Percentiles rank a stretch among this genome's conserved stretches.
Conservation (phyloP, 2,797 vertebrate genomes). For the Pantherophis vulpinus region DNA sequence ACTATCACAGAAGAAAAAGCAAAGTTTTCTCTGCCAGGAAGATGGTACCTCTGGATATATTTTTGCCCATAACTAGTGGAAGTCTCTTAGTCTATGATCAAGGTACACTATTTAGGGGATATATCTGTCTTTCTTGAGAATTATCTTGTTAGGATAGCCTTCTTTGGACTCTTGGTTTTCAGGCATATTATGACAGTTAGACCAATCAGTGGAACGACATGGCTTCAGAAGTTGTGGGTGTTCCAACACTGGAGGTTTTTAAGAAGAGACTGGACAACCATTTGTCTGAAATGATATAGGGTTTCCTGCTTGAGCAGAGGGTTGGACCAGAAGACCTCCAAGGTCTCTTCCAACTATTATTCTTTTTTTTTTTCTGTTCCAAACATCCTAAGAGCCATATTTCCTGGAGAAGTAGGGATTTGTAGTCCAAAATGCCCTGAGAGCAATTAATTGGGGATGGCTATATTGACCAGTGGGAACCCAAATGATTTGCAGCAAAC, state of each 20-base stretch:
- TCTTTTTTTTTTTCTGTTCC: neutral
- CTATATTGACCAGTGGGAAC: neutral
- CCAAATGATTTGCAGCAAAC: neutral
- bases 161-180: neutral
- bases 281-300: neutral
- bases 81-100: slow-evolving; percentile 82
- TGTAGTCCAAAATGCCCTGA: neutral
- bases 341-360: neutral
- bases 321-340: neutral
- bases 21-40: slow-evolving; percentile 54
- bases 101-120: slow-evolving; percentile 67
- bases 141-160: neutral
- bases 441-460: neutral
- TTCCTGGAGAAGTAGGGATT: neutral
- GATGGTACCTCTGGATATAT: neutral
- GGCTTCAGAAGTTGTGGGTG: neutral
- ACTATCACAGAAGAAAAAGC: slow-evolving; percentile 69
- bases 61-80: slow-evolving; percentile 76
- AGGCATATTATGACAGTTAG: neutral
- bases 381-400: neutral
- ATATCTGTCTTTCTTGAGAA: neutral
- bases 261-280: neutral
- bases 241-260: neutral
- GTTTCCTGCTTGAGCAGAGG: neutral
- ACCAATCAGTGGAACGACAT: neutral